phyloP scores from a whole-genome alignment of 2,888 invertebrate genomes.

The Merodon equestris region DNA sequence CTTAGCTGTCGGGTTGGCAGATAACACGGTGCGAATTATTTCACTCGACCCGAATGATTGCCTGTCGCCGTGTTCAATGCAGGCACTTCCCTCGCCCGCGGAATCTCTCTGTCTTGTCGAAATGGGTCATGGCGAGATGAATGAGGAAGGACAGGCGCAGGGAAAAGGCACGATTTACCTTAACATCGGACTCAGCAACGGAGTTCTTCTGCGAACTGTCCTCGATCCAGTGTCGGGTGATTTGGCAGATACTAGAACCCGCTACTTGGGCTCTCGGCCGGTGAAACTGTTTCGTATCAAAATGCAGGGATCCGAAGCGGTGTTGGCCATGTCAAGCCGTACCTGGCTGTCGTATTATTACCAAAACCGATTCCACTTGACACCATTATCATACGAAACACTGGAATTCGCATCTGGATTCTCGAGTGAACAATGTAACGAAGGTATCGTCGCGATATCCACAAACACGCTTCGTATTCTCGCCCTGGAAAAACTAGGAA shows the following conservation, averaged over 20 bases:
- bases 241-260: constrained; percentile 96
- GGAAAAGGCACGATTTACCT: constrained; percentile 89
- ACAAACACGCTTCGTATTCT: constrained; percentile 98
- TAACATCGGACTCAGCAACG: constrained; percentile 98
- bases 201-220: constrained; percentile 94
- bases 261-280: constrained; percentile 96
- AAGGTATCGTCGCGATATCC: constrained; percentile 99
- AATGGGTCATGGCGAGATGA: constrained; percentile 86
- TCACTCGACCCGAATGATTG: constrained; percentile 98
- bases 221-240: constrained; percentile 97
- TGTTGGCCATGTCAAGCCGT: constrained; percentile 97
- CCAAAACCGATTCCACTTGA: constrained; percentile 96
- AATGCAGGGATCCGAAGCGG: constrained; percentile 98
- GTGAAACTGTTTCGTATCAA: constrained; percentile 97
- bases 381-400: constrained; percentile 97
- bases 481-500: constrained; percentile 98
- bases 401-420: constrained; percentile 99
- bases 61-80: constrained; percentile 96
- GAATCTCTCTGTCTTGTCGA: constrained; percentile 98
- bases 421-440: constrained; percentile 97
- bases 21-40: constrained; percentile 98
- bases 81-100: constrained; percentile 96
- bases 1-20: constrained; percentile 95
- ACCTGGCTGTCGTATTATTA: constrained; percentile 99
- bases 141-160: constrained; percentile 79